These are phyloP conservation scores for Rhinoderma darwinii DNA, from an alignment of 2,113 vertebrate species.

Conservation along the genomic window DNA sequence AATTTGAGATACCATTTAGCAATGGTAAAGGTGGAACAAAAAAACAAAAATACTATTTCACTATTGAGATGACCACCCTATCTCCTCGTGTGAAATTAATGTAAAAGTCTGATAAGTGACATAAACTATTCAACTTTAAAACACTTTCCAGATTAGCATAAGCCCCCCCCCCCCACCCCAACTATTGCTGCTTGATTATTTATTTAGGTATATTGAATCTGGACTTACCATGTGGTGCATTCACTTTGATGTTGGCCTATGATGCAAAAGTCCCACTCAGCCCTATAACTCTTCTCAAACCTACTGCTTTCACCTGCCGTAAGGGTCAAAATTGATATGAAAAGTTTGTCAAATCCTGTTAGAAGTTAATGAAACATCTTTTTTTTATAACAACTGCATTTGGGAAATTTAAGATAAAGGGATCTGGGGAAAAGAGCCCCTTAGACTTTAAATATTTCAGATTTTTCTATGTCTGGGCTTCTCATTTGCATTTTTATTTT, in stretches of 20 bases:
- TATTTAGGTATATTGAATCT: neutral
- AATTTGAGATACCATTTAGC: too few species aligned
- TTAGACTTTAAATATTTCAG: slow-evolving; percentile 38
- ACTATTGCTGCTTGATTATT: neutral
- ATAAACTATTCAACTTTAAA: too few species aligned
- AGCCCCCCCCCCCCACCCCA: neutral
- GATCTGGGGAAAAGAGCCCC: neutral
- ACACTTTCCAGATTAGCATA: too few species aligned
- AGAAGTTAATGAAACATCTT: neutral
- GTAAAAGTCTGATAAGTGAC: too few species aligned
- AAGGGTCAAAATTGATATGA: neutral
- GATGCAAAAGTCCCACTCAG: neutral
- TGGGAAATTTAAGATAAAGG: neutral
- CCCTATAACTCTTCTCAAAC: neutral
- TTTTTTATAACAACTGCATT: neutral
- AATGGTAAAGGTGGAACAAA: too few species aligned
- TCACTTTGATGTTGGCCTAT: neutral
- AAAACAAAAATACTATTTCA: too few species aligned
- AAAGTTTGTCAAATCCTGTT: neutral
- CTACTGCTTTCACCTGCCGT: neutral
- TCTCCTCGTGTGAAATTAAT: too few species aligned
- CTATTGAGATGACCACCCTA: too few species aligned
- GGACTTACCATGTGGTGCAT: neutral
- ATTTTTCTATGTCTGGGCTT: neutral
- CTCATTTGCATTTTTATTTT: slow-evolving; percentile 25